These are phyloP conservation scores for Brachirus orientalis DNA, from an alignment of 2,113 vertebrate genomes.

Conservation along the genomic window DNA sequence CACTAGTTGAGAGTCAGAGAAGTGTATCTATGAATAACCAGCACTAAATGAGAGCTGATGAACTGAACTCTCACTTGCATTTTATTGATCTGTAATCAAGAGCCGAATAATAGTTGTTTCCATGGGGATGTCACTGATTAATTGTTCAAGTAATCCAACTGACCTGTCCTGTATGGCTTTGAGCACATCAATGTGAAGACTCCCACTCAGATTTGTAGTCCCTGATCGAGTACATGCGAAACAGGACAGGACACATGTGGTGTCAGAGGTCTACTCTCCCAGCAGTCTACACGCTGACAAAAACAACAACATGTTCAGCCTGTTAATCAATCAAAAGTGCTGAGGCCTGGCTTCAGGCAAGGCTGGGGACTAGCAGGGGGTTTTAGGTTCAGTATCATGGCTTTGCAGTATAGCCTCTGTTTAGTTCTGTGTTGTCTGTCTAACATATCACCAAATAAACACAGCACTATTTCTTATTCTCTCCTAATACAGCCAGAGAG, in stretches of 20 bases:
- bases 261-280: constrained; percentile 47
- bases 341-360: constrained; percentile 15
- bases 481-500: constrained; percentile 29
- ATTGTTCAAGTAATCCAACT: constrained; percentile 14
- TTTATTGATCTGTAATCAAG: background rate
- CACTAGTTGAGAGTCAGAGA: background rate
- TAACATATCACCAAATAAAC: constrained; percentile 41
- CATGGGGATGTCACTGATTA: constrained; percentile 14
- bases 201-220: constrained; percentile 16
- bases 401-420: background rate
- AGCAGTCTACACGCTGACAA: constrained; percentile 5
- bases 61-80: background rate
- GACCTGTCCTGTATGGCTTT: constrained; percentile 2
- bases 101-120: background rate
- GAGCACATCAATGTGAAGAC: constrained; percentile 19
- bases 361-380: background rate
- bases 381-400: background rate
- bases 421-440: constrained; percentile 2
- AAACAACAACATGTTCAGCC: constrained; percentile 17
- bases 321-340: constrained; percentile 33
- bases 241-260: constrained; percentile 10
- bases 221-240: constrained; percentile 12
- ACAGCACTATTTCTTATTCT: constrained; percentile 31
- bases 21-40: too few relatives aligned
- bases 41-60: background rate